Conservation (phyloP, 2,113 vertebrate genomes). For the Myanophis thanlyinensis region DNA sequence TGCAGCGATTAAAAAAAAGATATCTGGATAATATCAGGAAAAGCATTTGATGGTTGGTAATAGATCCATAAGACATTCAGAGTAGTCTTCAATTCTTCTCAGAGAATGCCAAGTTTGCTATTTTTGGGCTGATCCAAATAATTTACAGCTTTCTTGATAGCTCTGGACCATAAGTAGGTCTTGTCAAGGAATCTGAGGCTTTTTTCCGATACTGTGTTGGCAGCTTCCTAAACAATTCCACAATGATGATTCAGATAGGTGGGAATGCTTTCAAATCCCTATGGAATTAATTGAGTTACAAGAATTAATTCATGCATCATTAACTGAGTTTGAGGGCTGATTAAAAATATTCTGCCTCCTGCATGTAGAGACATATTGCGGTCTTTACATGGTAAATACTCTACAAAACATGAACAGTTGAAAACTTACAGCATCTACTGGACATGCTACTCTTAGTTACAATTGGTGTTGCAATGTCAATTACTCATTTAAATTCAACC, state of each 20-base stretch:
- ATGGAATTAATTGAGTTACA: constrained; percentile 8
- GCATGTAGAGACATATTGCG: not conserved
- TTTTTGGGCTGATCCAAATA: not conserved
- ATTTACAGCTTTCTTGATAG: not conserved
- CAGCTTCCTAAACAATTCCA: not conserved
- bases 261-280: not conserved
- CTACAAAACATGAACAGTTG: not conserved
- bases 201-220: not conserved
- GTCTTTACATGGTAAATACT: not conserved
- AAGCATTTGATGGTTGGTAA: not conserved
- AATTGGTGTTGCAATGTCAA: not conserved
- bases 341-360: not conserved
- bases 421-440: not conserved
- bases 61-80: not conserved
- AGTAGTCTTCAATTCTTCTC: not conserved
- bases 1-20: not conserved
- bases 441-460: not conserved
- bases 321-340: not conserved
- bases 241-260: not conserved
- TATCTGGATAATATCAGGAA: not conserved
- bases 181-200: not conserved
- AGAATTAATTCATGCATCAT: not conserved
- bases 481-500: not conserved
- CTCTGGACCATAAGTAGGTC: not conserved
- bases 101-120: not conserved